Conservation (phyloP, 2,113 vertebrate genomes). For the Crocuta crocuta region DNA sequence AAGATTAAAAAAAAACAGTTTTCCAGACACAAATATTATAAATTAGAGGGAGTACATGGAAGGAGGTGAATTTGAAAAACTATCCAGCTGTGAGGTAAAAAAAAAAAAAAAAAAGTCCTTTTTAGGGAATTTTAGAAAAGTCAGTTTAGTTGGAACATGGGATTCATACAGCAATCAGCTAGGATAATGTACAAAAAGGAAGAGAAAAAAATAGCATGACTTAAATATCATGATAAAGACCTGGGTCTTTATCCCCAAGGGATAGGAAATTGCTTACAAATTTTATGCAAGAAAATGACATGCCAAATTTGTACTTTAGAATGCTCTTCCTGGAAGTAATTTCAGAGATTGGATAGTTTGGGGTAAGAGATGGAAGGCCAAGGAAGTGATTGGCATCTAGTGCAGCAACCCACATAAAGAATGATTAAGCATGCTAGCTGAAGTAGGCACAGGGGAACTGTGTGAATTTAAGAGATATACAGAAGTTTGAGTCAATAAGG, state of each 20-base stretch:
- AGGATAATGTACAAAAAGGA: neutral
- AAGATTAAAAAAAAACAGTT: neutral
- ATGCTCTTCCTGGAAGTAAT: conserved; percentile 45
- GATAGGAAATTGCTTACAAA: conserved; percentile 46
- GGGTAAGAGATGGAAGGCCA: neutral
- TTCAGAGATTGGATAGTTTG: neutral
- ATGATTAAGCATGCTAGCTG: neutral
- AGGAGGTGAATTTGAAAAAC: neutral
- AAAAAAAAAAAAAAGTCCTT: neutral
- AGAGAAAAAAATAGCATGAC: neutral
- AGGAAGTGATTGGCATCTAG: neutral
- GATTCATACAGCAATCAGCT: neutral
- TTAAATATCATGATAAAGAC: conserved; percentile 32
- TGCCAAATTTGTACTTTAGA: conserved; percentile 68
- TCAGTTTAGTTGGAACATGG: neutral
- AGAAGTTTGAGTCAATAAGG: neutral
- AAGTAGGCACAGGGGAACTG: neutral
- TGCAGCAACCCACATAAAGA: neutral
- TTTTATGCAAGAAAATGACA: conserved; percentile 42
- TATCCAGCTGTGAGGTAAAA: neutral
- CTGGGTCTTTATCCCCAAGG: conserved; percentile 1
- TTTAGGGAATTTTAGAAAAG: neutral
- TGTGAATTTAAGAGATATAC: neutral
- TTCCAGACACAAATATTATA: neutral
- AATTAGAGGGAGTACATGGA: neutral